Conservation (phyloP, 2,113 vertebrate species). For the Myotis yumanensis region DNA sequence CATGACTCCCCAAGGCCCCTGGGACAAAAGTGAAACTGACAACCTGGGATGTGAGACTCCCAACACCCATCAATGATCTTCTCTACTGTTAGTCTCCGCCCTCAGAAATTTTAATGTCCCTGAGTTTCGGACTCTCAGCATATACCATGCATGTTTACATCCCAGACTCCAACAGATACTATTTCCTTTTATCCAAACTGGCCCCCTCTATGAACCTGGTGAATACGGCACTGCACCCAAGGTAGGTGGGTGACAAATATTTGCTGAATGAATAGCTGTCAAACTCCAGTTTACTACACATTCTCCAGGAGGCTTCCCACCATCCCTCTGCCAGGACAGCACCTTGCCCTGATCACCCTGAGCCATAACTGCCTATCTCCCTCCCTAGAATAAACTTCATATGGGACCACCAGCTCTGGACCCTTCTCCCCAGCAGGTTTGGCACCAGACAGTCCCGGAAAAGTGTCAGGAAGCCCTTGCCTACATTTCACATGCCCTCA, state of each 20-base stretch:
- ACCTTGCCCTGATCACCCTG: neutral
- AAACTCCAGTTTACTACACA: neutral
- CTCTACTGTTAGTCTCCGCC: neutral
- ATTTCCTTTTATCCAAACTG: neutral
- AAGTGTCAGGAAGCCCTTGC: neutral
- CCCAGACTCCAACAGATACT: neutral
- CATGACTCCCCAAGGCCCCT: neutral
- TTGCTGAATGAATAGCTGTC: neutral
- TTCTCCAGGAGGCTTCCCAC: constrained; percentile 32
- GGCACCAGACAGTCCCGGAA: neutral
- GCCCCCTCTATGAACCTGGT: neutral
- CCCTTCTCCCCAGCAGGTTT: neutral
- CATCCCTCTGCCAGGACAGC: neutral
- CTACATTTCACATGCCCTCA: neutral
- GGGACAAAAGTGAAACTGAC: neutral
- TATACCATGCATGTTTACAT: neutral
- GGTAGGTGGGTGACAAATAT: neutral
- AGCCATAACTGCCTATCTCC: neutral
- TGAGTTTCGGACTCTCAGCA: neutral
- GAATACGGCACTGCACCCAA: neutral
- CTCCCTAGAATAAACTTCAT: neutral
- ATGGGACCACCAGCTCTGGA: neutral
- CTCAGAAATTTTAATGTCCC: neutral
- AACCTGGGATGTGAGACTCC: neutral
- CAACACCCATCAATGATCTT: neutral